Evolutionary conservation across 2,888 invertebrate species (phyloP).

Genomic region (Drosophila stalkeri): DNA sequence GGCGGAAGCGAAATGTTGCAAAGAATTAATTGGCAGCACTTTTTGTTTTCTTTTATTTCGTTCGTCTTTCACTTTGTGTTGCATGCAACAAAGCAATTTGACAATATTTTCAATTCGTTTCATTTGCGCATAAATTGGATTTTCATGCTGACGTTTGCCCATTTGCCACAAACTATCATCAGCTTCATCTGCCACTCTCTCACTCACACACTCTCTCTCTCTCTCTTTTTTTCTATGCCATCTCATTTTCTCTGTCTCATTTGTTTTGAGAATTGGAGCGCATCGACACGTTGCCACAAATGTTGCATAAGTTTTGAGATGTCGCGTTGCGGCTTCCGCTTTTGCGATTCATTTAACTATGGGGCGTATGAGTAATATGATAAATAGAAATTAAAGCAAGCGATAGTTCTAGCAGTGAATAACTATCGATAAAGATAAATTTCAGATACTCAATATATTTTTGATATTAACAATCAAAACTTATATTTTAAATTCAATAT

Average conservation of each 20-base stretch:
- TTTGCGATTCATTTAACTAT: not conserved
- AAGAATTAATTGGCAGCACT: conserved; percentile 56
- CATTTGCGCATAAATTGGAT: conserved; percentile 49
- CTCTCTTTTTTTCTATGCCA: conserved; percentile 14
- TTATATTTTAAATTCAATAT: not conserved
- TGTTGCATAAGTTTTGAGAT: conserved; percentile 63
- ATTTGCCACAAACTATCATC: conserved; percentile 35
- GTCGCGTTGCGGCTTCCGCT: conserved; percentile 8
- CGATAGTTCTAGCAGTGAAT: not conserved
- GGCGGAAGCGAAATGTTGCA: conserved; percentile 40
- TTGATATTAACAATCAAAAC: not conserved
- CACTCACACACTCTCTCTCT: conserved; percentile 30
- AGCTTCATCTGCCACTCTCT: conserved; percentile 27
- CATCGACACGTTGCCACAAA: conserved; percentile 58
- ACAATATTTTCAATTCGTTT: conserved; percentile 50
- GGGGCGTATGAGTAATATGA: not conserved
- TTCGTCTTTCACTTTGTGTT: conserved; percentile 16
- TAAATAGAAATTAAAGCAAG: not conserved
- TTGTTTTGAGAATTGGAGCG: conserved; percentile 68
- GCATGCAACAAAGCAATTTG: conserved; percentile 71
- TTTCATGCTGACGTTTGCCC: conserved; percentile 38
- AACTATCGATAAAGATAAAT: not conserved
- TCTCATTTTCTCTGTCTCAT: conserved; percentile 9
- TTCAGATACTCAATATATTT: not conserved
- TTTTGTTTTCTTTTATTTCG: conserved; percentile 16